These are phyloP conservation scores for Sminthurides aquaticus DNA, from an alignment of 2,888 invertebrate genomes.

Conservation along the genomic window DNA sequence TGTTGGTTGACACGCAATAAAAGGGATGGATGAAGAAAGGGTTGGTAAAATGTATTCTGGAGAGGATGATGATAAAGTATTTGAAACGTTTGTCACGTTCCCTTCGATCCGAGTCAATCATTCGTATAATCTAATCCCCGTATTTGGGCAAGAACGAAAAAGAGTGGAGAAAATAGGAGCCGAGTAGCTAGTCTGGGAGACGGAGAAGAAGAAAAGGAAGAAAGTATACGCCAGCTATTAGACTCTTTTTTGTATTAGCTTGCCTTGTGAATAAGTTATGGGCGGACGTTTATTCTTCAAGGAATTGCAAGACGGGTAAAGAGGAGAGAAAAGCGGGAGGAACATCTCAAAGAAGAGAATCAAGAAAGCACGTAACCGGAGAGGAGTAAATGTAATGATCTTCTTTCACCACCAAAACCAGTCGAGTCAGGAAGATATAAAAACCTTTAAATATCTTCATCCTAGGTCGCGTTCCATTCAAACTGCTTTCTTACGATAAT, in stretches of 20 bases:
- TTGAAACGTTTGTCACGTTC: constrained; percentile 20
- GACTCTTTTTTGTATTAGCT: background rate
- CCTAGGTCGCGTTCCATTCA: background rate
- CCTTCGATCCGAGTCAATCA: constrained; percentile 20
- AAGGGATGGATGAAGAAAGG: too few species aligned
- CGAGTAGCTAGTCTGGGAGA: too few species aligned
- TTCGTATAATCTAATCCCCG: constrained; percentile 20
- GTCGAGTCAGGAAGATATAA: too few species aligned
- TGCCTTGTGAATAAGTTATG: background rate
- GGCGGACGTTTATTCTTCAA: background rate
- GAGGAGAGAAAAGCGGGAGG: background rate
- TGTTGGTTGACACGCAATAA: too few species aligned
- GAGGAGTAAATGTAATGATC: background rate
- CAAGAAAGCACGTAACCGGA: background rate
- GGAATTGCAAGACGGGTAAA: background rate
- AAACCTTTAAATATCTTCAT: background rate
- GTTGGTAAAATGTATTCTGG: constrained; percentile 2
- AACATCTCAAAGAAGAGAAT: too few species aligned
- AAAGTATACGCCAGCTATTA: too few species aligned
- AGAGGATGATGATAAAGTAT: constrained; percentile 9
- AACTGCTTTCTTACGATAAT: too few species aligned
- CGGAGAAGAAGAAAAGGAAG: too few species aligned
- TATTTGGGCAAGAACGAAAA: background rate
- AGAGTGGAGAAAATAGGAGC: background rate
- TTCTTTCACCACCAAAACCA: background rate